These are phyloP conservation scores for Neomonachus schauinslandi DNA, from an alignment of 2,113 vertebrate species.

Conservation along the genomic window DNA sequence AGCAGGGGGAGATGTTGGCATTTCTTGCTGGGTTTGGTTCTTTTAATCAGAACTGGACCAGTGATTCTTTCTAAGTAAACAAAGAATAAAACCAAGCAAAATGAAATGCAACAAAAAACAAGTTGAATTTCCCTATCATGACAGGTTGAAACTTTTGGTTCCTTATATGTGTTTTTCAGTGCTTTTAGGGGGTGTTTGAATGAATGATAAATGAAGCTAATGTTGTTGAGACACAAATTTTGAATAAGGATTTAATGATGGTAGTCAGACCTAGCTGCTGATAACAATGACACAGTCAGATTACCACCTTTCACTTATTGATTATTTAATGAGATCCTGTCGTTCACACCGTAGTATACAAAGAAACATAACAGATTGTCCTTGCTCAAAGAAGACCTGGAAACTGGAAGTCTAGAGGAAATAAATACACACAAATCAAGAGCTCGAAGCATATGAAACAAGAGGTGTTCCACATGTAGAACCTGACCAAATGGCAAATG, in stretches of 20 bases:
- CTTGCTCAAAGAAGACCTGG: background rate
- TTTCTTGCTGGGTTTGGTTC: background rate
- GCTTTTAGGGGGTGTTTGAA: constrained; percentile 1
- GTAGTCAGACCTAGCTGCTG: background rate
- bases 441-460: background rate
- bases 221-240: background rate
- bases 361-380: background rate
- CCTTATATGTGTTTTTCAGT: background rate
- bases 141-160: background rate
- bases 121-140: background rate
- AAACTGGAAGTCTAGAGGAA: background rate
- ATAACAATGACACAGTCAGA: background rate
- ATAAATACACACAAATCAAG: constrained; percentile 14
- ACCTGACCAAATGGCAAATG: background rate
- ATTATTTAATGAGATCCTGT: constrained; percentile 5
- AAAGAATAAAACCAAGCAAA: background rate
- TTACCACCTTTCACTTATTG: background rate
- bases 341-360: background rate
- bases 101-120: background rate
- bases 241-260: background rate
- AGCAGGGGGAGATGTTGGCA: background rate
- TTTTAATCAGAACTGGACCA: background rate
- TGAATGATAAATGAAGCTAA: constrained; percentile 30
- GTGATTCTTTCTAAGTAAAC: background rate
- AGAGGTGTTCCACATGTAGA: background rate